Base-by-base conservation (phyloP, 2,797 vertebrate genomes). In the Pampus argenteus region DNA sequence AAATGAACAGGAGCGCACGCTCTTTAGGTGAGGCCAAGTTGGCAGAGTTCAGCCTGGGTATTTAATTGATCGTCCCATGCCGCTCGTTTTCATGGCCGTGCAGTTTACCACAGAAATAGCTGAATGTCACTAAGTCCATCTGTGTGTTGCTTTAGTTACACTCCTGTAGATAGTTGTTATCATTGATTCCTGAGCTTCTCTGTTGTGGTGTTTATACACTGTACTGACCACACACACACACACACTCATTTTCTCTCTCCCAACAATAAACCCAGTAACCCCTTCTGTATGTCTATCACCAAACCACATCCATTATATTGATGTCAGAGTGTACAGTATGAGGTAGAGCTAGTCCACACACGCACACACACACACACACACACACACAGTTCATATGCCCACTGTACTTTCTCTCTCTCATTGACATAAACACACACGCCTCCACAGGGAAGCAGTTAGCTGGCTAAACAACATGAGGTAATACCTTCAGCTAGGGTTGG, bases 261-360 rank as follows among this genome's bases (percentile, higher is more conserved):
- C 23, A 31, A 42, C 48, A 66, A 0, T 54, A 59, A 76, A 83
- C 79, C 57, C 72, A 69, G 28, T 64, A 49, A 79, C 81, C 67
- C 9, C 22, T 6, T 64, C 52, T 15, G 29, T 31, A 44, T 76
- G 66, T 61, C 66, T 85, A 66, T 85, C 79, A 81, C 66, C 52
- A 78, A 89, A 87, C 88, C 88, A 66, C 88, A 88, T 64, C 29
- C 67, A 68, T 86, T 68, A 82, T 36, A 50, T 51, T 82, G 86
- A 86, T 40, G 61, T 91, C 81, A 87, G 49, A 62, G 73, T 55
- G 38, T 65, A 61, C 52, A 66, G 65, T 58, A 34, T 79, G 57
- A 78, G 63, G 49, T 40, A 50, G 55, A 76, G 64, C 59, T 55
- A 14, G 34, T 66, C 20, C 48, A 14, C 54, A 61, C 49, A 49